Base-by-base conservation (phyloP, 2,888 invertebrate genomes). In the Platycnemis pennipes region DNA sequence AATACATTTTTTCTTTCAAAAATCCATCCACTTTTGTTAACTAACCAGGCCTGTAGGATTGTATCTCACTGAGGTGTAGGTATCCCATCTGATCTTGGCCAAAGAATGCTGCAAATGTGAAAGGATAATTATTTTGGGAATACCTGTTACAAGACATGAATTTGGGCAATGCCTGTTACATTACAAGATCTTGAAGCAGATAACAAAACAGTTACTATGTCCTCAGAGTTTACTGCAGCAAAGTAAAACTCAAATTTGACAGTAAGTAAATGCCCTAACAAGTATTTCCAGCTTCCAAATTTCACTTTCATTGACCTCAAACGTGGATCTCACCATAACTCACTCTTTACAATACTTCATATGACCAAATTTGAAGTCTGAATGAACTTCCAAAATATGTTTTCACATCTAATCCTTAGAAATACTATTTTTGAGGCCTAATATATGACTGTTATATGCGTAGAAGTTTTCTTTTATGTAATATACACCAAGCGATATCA, bases 91-190 rank as follows among this genome's bases (percentile, higher is more conserved):
- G 77, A 77, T 77, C 77, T 37, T 8, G 77, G 77, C 77, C 77
- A 77, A 77, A 77, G 77, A 77, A 22, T 77, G 77, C 77, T 77
- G 77, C 37, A 77, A 77, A 77, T 77, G 77, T 77, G 77, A 77
- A 77, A 77, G 77, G 11, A 77, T 16, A 77, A 77, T 77, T 77
- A 77, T 13, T 77, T 37, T 31, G 77, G 77, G 77, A 77, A 37
- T 37, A 77, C 13, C 37, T 31, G 77, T 37, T 4, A 16, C 37
- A 26, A 37, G 77, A 77, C 37, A 77, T 37, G 8, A n/a, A 77
- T 13, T 77, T 37, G 77, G 77, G 77, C 37, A 77, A 37, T 37
- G 37, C 13, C 37, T 31, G 77, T 37, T 4, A 16, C 37, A 26
- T 37, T 8, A 37, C 77, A 77, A 37, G 1, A 37, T 77, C 16